Evolutionary conservation across 30 jellyfish, hydroid and myxozoan genomes (phyloP), one percentile per base, ranked within the genome.

Genomic region (Turritopsis rubra): DNA sequence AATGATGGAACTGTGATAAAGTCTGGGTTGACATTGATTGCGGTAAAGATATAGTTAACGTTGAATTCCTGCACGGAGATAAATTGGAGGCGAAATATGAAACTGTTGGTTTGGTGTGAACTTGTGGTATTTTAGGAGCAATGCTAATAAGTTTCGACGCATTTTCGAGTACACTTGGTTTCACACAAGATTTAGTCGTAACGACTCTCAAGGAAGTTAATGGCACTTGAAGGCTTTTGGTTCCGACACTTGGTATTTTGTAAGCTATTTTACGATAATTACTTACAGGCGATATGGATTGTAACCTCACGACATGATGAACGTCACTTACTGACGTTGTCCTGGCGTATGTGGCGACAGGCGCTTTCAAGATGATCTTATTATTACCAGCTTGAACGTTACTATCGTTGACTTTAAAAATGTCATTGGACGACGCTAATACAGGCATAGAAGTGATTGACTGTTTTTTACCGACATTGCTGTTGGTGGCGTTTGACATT

Each of bases 1-100:
- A 41, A 41, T 41, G 60, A 3, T 13, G 60, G 60, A 41, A 41
- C 5, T 5, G 60, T 41, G 60, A 41, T 41, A 13, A 41, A 5
- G 60, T 3, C 60, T 41, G 60, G 16, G 77, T 8, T 68, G 77
- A 16, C 16, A 68, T 9, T 68, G 28, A 0, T 68, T 19, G 77
- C 30, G 77, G 77, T 27, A 68, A 1, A 8, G 77, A 68, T n/a
- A 68, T 68, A 68, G 77, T 68, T 68, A 68, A 68, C 9, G 77
- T 27, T n/a, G 31, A n/a, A 68, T 17, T 21, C 17, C 28, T 68
- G n/a, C n/a, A n/a, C n/a, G n/a, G n/a, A n/a, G 28, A 17, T 17
- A 21, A 21, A 26, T 21, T 26, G 29, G 30, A 7, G 9, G 29
- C 7, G 7, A 68, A 21, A 21, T 22, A 68, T 9, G 77, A 17